A percentile compares a stretch with the other conserved stretches of the same genome.
phyloP scores from a whole-genome alignment of 2,797 vertebrate species.

The Dallia pectoralis region DNA sequence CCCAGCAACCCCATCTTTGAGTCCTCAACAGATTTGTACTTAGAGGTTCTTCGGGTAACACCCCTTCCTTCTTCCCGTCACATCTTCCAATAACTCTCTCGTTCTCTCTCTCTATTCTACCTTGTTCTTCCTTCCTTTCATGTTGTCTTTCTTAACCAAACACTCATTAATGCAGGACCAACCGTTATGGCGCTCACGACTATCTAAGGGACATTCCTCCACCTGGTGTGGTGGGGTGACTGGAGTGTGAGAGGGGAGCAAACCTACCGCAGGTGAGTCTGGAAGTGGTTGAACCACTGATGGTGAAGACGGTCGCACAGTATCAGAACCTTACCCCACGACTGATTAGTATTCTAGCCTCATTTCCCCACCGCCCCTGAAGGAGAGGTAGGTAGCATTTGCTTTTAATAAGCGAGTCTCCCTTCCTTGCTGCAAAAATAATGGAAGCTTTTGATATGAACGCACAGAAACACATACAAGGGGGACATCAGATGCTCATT shows the following conservation, averaged over 20 bases:
- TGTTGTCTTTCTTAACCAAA: not conserved
- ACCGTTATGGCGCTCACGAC: too few species aligned
- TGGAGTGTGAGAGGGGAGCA: too few species aligned
- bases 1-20: constrained; percentile 1
- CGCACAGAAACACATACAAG: not conserved
- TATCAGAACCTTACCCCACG: too few species aligned
- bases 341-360: not conserved
- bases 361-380: constrained; percentile 19
- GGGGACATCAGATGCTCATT: constrained; percentile 65
- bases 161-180: too few species aligned
- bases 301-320: too few species aligned
- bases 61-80: too few species aligned
- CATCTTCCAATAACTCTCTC: not conserved
- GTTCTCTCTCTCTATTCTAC: not conserved
- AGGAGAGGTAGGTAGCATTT: constrained; percentile 25
- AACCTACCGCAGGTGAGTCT: too few species aligned
- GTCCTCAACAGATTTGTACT: not conserved
- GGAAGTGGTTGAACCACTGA: too few species aligned
- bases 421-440: not conserved
- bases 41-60: not conserved
- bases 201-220: too few species aligned
- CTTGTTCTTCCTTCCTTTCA: not conserved
- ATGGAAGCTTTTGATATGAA: not conserved
- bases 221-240: too few species aligned
- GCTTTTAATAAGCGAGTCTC: constrained; percentile 4